Conservation (phyloP, 2,113 vertebrate genomes). For the Alosa alosa region DNA sequence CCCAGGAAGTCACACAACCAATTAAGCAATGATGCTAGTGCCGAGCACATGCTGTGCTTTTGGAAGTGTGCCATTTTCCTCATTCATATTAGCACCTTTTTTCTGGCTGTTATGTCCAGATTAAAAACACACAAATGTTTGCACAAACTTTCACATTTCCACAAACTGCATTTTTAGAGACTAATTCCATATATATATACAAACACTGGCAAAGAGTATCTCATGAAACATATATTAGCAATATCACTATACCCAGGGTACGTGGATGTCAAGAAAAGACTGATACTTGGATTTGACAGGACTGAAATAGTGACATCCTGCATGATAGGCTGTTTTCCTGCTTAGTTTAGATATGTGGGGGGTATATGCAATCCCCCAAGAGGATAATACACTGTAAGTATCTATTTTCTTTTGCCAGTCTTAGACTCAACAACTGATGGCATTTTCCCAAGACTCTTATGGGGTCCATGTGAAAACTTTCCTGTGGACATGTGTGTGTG, state of each 20-base stretch:
- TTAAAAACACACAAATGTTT: slow-evolving; percentile 10
- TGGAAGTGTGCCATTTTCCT: background rate
- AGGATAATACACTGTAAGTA: background rate
- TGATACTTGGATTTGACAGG: background rate
- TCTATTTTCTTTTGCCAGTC: background rate
- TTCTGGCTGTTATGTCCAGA: background rate
- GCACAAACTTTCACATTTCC: slow-evolving; percentile 8
- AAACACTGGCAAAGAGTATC: background rate
- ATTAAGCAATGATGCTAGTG: background rate
- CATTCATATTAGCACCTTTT: slow-evolving; percentile 13
- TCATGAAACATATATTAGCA: background rate
- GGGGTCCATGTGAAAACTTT: background rate
- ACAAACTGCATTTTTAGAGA: background rate
- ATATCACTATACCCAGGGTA: slow-evolving; percentile 13
- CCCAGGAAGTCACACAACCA: background rate
- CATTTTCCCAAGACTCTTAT: background rate
- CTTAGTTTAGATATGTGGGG: background rate
- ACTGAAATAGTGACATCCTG: slow-evolving; percentile 16
- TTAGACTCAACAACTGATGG: slow-evolving; percentile 2
- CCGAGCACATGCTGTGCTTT: background rate
- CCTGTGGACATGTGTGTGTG: background rate
- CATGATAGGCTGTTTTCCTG: background rate
- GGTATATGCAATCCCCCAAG: background rate
- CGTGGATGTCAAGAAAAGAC: slow-evolving; percentile 5
- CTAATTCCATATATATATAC: background rate